These are phyloP conservation scores for Noctuana brunneofusca DNA, from an alignment of 2,888 invertebrate species.

Conservation along the genomic window DNA sequence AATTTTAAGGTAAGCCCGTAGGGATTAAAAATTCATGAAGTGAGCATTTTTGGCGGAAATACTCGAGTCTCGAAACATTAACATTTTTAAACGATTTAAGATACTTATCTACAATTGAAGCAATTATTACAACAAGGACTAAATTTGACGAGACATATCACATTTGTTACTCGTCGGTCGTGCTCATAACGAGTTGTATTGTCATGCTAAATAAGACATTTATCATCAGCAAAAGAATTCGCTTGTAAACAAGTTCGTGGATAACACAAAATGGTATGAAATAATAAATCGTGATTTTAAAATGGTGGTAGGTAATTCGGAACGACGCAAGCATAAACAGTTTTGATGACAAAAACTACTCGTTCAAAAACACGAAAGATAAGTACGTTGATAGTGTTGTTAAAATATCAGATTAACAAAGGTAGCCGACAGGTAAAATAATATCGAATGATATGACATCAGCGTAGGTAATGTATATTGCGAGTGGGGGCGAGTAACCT, in stretches of 20 bases:
- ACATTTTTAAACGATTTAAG: constrained; percentile 9
- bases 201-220: constrained; percentile 66
- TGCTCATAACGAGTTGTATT: constrained; percentile 53
- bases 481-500: constrained; percentile 30
- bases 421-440: constrained; percentile 31
- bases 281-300: constrained; percentile 18
- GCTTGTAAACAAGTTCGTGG: constrained; percentile 11
- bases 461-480: constrained; percentile 32
- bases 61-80: constrained; percentile 8
- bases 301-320: background rate
- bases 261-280: constrained; percentile 23
- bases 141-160: constrained; percentile 21
- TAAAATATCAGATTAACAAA: constrained; percentile 32
- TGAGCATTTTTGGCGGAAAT: too few species aligned
- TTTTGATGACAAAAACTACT: constrained; percentile 27
- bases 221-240: constrained; percentile 45
- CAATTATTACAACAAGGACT: constrained; percentile 60
- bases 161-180: constrained; percentile 54
- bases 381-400: constrained; percentile 31
- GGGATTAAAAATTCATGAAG: background rate
- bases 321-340: constrained; percentile 7
- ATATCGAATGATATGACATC: constrained; percentile 31
- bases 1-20: background rate
- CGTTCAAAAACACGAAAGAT: constrained; percentile 25
- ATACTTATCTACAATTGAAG: constrained; percentile 43